Evolutionary conservation across 2,113 vertebrate genomes (phyloP).

Genomic region (Hippocampus guttulatus): DNA sequence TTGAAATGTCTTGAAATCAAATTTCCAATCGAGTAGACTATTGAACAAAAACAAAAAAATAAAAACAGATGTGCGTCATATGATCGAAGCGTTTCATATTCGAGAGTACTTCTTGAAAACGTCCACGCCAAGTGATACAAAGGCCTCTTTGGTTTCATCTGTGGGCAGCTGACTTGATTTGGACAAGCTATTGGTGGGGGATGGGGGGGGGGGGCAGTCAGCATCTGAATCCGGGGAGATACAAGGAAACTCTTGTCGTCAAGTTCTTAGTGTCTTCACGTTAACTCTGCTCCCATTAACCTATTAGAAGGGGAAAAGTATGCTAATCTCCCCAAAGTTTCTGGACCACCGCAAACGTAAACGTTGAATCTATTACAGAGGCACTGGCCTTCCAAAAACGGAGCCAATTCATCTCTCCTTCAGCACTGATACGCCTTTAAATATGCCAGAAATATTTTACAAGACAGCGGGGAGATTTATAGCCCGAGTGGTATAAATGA

Average conservation of each 20-base stretch:
- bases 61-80: not conserved
- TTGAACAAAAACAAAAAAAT: not conserved
- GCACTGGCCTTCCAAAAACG: conserved; percentile 22
- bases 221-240: conserved; percentile 19
- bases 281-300: conserved; percentile 16
- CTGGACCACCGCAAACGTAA: conserved; percentile 13
- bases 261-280: conserved; percentile 24
- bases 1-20: conserved; percentile 2
- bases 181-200: conserved; percentile 9
- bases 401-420: conserved; percentile 5
- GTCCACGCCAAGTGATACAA: conserved; percentile 23
- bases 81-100: not conserved
- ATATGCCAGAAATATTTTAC: not conserved
- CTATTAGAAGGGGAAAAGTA: conserved; percentile 43
- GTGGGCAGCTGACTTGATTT: conserved; percentile 30
- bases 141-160: conserved; percentile 29
- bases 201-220: not conserved
- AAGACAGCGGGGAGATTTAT: not conserved
- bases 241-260: conserved; percentile 44
- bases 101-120: conserved; percentile 1
- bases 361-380: conserved; percentile 1
- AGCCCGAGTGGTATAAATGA: not conserved
- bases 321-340: conserved; percentile 22
- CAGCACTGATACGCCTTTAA: not conserved
- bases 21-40: not conserved